Evolutionary conservation across 2,888 invertebrate genomes (phyloP).

Genomic region (Leptura quadrifasciata): DNA sequence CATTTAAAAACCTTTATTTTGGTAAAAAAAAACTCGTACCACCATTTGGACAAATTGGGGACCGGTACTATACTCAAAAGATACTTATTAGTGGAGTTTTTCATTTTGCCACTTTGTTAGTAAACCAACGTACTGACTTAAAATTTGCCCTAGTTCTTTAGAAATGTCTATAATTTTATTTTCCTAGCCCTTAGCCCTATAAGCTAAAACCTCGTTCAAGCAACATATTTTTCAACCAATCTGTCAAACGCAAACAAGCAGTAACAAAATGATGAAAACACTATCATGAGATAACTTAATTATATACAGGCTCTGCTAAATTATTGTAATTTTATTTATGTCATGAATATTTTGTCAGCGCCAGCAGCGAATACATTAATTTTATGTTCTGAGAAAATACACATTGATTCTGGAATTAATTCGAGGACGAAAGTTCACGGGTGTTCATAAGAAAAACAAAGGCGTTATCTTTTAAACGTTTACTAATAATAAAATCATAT

Average conservation of each 20-base stretch:
- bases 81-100: no score
- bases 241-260: background rate
- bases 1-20: no score
- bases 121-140: no score
- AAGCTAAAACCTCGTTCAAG: no score
- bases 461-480: constrained; percentile 1
- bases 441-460: constrained; percentile 23
- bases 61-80: no score
- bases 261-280: background rate
- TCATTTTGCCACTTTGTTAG: no score
- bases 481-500: background rate
- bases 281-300: background rate
- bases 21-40: no score
- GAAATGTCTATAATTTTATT: no score
- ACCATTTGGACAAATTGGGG: no score
- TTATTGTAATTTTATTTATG: constrained; percentile 14
- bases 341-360: constrained; percentile 9
- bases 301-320: background rate
- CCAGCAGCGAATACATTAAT: constrained; percentile 11
- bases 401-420: constrained; percentile 20
- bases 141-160: no score
- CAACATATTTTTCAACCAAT: background rate
- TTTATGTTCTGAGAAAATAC: constrained; percentile 11
- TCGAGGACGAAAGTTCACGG: constrained; percentile 24
- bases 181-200: no score